Conservation (phyloP, 2,797 vertebrate genomes). For the Chloroceryle amazona region DNA sequence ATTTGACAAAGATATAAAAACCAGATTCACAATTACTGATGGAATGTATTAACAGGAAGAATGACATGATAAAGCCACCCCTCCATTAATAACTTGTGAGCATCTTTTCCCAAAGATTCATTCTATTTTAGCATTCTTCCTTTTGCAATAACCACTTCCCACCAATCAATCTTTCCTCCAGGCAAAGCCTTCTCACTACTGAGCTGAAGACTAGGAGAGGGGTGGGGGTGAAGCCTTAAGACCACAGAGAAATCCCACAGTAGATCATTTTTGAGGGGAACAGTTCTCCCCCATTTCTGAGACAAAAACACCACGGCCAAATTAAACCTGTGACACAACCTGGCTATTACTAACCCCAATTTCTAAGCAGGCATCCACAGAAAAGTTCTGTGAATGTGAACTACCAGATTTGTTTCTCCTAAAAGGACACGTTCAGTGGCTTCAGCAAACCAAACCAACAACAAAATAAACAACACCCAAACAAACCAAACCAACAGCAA, state of each 20-base stretch:
- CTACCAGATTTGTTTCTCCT: background rate
- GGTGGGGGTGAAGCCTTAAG: background rate
- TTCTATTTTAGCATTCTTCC: constrained; percentile 30
- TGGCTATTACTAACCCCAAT: background rate
- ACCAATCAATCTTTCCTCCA: background rate
- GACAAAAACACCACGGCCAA: background rate
- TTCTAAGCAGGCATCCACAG: background rate
- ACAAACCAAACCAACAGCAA: too few relatives aligned
- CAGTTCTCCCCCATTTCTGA: background rate
- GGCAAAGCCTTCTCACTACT: background rate
- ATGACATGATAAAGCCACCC: constrained; percentile 5
- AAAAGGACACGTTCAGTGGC: background rate
- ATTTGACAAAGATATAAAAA: constrained; percentile 45
- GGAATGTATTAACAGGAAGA: constrained; percentile 37
- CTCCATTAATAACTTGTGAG: constrained; percentile 45
- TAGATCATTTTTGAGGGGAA: background rate
- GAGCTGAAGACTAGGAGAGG: background rate
- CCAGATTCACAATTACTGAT: constrained; percentile 6
- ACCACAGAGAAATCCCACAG: background rate
- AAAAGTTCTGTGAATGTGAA: background rate
- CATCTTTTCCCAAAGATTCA: background rate
- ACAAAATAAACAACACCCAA: background rate
- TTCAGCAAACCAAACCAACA: background rate
- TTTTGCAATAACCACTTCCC: constrained; percentile 25
- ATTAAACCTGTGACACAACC: background rate